phyloP scores from a whole-genome alignment of 1,140 invertebrate genomes.

The Macrocentrus cingulum region DNA sequence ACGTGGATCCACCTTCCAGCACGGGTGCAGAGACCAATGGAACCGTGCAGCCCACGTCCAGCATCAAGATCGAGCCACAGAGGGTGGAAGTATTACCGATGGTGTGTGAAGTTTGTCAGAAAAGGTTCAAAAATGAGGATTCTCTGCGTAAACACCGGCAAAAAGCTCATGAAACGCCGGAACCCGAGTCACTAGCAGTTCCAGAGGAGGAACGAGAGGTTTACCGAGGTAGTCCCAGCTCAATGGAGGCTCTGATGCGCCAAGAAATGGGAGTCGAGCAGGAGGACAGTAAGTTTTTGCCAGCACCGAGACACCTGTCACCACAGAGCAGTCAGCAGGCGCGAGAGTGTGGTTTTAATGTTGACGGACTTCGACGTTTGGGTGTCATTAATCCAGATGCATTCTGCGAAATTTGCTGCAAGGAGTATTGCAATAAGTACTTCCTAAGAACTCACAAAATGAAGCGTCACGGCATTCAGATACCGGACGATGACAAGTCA shows the following conservation, averaged over 20 bases:
- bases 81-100: slow-evolving; percentile 35
- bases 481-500: slow-evolving; percentile 61
- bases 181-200: slow-evolving; percentile 29
- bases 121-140: slow-evolving; percentile 61
- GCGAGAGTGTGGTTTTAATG: slow-evolving; percentile 66
- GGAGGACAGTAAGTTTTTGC: slow-evolving; percentile 60
- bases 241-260: slow-evolving; percentile 50
- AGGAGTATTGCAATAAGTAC: slow-evolving; percentile 95
- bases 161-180: slow-evolving; percentile 50
- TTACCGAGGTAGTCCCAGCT: slow-evolving; percentile 40
- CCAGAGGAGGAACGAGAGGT: slow-evolving; percentile 16
- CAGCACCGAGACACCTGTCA: slow-evolving; percentile 63
- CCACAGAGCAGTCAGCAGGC: slow-evolving; percentile 66
- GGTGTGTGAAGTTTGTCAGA: slow-evolving; percentile 59
- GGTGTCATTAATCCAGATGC: slow-evolving; percentile 84
- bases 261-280: slow-evolving; percentile 59
- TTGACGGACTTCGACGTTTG: slow-evolving; percentile 71
- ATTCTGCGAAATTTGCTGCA: slow-evolving; percentile 92
- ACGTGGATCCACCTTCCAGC: slow-evolving; percentile 63
- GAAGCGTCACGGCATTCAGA: slow-evolving; percentile 73
- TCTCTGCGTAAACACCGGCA: slow-evolving; percentile 58
- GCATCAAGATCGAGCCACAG: slow-evolving; percentile 38
- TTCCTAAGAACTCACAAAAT: slow-evolving; percentile 90
- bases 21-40: slow-evolving; percentile 41
- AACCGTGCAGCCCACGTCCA: slow-evolving; percentile 23